Percentiles rank a stretch among this genome's conserved stretches.
Evolutionary conservation across 2,113 vertebrate genomes (phyloP).

Genomic region (Collichthys lucidus): DNA sequence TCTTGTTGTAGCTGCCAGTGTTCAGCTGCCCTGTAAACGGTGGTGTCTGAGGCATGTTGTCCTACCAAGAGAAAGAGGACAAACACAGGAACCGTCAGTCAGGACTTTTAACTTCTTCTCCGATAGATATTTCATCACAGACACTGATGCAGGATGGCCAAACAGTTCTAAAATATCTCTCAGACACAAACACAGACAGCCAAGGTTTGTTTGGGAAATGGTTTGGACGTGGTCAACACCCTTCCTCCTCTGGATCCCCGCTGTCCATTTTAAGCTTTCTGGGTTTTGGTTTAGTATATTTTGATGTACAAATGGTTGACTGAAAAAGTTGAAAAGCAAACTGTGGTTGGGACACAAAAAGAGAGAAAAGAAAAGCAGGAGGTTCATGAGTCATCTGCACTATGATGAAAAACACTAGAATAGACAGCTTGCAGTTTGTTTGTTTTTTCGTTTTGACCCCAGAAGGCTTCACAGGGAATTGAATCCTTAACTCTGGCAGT

Average conservation of each 20-base stretch:
- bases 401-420: neutral
- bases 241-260: constrained; percentile 28
- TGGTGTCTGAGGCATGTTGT: constrained; percentile 93
- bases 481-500: neutral
- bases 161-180: constrained; percentile 43
- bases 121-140: neutral
- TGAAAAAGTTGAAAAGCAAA: constrained; percentile 33
- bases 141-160: constrained; percentile 28
- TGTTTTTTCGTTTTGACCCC: neutral
- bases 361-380: neutral
- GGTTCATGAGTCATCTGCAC: constrained; percentile 21
- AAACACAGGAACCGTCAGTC: constrained; percentile 10
- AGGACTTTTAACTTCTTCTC: neutral
- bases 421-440: neutral
- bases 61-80: constrained; percentile 72
- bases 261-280: constrained; percentile 22
- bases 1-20: constrained; percentile 88
- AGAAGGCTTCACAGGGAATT: constrained; percentile 7
- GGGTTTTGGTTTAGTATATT: constrained; percentile 44
- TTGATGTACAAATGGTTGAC: constrained; percentile 8
- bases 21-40: constrained; percentile 90
- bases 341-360: constrained; percentile 16
- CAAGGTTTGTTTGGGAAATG: constrained; percentile 37
- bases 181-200: constrained; percentile 40
- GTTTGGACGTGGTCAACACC: constrained; percentile 37